Evolutionary conservation across 2,888 invertebrate genomes (phyloP).

Genomic region (Drosophila parthenogenetica): DNA sequence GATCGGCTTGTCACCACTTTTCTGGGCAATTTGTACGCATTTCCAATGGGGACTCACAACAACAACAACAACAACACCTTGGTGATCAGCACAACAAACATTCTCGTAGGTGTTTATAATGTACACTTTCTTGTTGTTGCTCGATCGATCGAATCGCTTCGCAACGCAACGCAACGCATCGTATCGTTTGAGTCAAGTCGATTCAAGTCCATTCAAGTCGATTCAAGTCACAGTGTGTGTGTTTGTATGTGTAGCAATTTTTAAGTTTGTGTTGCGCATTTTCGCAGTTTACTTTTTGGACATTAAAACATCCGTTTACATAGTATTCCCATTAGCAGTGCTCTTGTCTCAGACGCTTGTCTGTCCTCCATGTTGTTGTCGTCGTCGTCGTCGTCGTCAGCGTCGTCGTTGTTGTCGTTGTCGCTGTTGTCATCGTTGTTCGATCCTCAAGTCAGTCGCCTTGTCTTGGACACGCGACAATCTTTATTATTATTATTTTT

Average conservation of each 20-base stretch:
- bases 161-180: slow-evolving; percentile 19
- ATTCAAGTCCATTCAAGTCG: slow-evolving; percentile 4
- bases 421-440: slow-evolving; percentile 40
- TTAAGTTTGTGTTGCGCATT: slow-evolving; percentile 60
- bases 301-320: slow-evolving; percentile 84
- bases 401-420: slow-evolving; percentile 25
- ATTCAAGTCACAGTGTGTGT: slow-evolving; percentile 6
- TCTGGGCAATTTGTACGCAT: slow-evolving; percentile 79
- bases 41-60: slow-evolving; percentile 59
- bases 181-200: slow-evolving; percentile 14
- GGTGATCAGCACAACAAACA: slow-evolving; percentile 34
- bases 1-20: slow-evolving; percentile 80
- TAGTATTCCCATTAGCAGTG: slow-evolving; percentile 83
- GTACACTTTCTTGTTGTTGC: slow-evolving; percentile 76
- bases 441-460: slow-evolving; percentile 46
- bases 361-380: slow-evolving; percentile 52
- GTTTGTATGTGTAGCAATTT: slow-evolving; percentile 56
- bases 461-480: slow-evolving; percentile 79
- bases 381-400: slow-evolving; percentile 24
- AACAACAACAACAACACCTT: slow-evolving; percentile 44
- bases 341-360: slow-evolving; percentile 73
- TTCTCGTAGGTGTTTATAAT: slow-evolving; percentile 78
- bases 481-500: slow-evolving; percentile 40
- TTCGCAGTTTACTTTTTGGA: slow-evolving; percentile 82
- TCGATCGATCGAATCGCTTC: slow-evolving; percentile 61